phyloP scores from a whole-genome alignment of 1,140 invertebrate species.

The Zaprionus capensis region DNA sequence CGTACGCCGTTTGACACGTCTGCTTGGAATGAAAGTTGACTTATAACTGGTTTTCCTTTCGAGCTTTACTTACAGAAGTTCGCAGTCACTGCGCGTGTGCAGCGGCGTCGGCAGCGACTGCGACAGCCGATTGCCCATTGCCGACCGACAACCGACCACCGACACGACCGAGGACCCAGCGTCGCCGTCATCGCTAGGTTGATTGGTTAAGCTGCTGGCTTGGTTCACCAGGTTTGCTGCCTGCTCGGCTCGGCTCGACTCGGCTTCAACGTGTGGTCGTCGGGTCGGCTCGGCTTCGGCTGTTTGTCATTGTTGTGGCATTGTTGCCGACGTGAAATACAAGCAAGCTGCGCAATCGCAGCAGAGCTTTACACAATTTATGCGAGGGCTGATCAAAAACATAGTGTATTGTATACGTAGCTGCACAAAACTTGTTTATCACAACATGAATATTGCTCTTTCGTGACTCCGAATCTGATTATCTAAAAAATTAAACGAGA shows the following conservation, averaged over 20 bases:
- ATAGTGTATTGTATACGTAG: too few relatives aligned
- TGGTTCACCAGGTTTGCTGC: neutral
- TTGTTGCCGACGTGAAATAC: slow-evolving; percentile 76
- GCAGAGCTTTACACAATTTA: slow-evolving; percentile 67
- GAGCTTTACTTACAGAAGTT: slow-evolving; percentile 56
- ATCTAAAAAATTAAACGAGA: too few relatives aligned
- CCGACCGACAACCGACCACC: slow-evolving; percentile 16
- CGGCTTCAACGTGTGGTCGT: slow-evolving; percentile 6
- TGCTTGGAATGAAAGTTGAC: slow-evolving; percentile 83
- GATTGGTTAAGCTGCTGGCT: slow-evolving; percentile 51
- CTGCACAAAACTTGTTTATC: too few relatives aligned
- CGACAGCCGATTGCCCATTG: slow-evolving; percentile 12
- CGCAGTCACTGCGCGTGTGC: slow-evolving; percentile 58
- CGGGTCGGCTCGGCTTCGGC: neutral
- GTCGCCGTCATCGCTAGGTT: slow-evolving; percentile 53
- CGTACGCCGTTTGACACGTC: slow-evolving; percentile 65
- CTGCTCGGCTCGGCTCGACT: slow-evolving; percentile 15
- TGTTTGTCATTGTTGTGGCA: slow-evolving; percentile 76
- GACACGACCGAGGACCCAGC: slow-evolving; percentile 10
- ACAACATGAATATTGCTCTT: too few relatives aligned
- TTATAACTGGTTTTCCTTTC: slow-evolving; percentile 79
- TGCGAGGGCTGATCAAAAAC: slow-evolving; percentile 36
- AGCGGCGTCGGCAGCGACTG: slow-evolving; percentile 27
- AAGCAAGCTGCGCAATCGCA: slow-evolving; percentile 74
- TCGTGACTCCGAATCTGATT: too few relatives aligned